phyloP scores from a whole-genome alignment of 2,797 vertebrate genomes.

The Myiotriccus ornatus region DNA sequence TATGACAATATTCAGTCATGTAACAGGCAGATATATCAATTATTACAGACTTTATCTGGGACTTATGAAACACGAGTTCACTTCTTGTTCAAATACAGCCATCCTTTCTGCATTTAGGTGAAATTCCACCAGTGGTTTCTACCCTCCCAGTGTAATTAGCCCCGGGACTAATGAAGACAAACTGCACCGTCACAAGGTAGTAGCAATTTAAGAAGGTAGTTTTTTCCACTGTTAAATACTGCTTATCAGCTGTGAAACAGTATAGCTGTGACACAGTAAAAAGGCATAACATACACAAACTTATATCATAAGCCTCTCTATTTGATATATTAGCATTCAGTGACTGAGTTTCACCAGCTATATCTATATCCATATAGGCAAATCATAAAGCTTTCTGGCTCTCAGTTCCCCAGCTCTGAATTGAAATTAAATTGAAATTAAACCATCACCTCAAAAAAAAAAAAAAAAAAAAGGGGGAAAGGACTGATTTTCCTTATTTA shows the following conservation, averaged over 20 bases:
- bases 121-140: neutral
- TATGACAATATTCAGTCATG: neutral
- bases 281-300: neutral
- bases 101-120: neutral
- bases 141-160: neutral
- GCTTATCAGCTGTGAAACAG: neutral
- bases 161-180: neutral
- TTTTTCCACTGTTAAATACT: neutral
- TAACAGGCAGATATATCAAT: neutral
- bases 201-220: neutral
- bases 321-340: neutral
- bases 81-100: neutral
- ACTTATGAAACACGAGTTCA: neutral
- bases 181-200: accelerated
- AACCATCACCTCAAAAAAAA: neutral
- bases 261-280: neutral
- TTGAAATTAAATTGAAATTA: neutral
- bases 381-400: neutral
- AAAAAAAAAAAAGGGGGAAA: neutral
- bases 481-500: neutral
- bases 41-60: neutral
- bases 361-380: neutral
- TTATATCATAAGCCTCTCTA: neutral
- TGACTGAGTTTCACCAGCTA: neutral
- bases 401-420: neutral